These are phyloP conservation scores for Sphaerodactylus townsendi DNA, from an alignment of 2,113 vertebrate genomes.

Conservation along the genomic window DNA sequence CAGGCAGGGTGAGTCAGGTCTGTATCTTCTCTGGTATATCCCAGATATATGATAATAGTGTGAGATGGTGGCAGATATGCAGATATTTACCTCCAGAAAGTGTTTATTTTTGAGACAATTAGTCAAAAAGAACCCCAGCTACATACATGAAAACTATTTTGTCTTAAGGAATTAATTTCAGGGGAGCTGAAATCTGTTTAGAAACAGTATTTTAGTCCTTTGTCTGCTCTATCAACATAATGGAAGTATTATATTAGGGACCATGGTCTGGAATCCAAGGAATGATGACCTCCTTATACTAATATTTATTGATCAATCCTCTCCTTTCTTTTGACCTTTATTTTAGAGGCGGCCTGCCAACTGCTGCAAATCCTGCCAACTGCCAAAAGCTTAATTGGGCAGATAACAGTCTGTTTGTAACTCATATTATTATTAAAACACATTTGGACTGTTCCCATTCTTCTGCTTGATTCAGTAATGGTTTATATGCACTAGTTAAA, in stretches of 20 bases:
- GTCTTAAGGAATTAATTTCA: background rate
- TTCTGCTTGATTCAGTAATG: constrained; percentile 36
- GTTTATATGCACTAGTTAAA: constrained; percentile 61
- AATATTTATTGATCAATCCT: constrained; percentile 15
- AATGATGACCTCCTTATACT: constrained; percentile 35
- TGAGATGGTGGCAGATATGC: background rate
- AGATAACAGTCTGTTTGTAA: constrained; percentile 68
- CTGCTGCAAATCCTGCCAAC: constrained; percentile 58
- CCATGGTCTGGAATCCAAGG: background rate
- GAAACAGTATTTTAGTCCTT: background rate
- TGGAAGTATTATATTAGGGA: background rate
- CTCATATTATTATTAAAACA: constrained; percentile 70
- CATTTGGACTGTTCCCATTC: constrained; percentile 49
- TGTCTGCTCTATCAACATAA: background rate
- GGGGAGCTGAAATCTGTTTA: background rate
- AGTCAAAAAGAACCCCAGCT: background rate
- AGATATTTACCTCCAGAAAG: background rate
- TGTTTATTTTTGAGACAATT: background rate
- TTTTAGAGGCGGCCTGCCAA: constrained; percentile 63
- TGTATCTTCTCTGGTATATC: background rate
- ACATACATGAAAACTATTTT: background rate
- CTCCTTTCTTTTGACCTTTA: constrained; percentile 59
- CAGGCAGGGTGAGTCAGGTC: too few relatives aligned
- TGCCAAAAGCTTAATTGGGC: constrained; percentile 65
- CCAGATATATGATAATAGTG: background rate